Evolutionary conservation across 2,888 invertebrate genomes (phyloP).

Genomic region (Perizoma flavofasciatum): DNA sequence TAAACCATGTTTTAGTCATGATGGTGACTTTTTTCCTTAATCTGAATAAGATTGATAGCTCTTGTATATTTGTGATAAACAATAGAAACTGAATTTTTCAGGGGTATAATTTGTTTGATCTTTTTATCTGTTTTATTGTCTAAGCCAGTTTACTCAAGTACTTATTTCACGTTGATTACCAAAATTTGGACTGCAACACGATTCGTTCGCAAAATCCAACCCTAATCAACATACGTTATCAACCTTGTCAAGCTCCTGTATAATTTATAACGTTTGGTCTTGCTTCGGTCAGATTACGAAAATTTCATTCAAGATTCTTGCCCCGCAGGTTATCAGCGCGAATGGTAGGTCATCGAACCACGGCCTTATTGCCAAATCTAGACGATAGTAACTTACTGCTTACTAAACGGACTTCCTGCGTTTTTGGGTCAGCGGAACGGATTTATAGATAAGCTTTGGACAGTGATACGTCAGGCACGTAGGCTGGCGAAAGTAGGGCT

Average conservation of each 20-base stretch:
- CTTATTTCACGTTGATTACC: too few relatives aligned
- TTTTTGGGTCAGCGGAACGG: slow-evolving; percentile 47
- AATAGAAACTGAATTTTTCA: background rate
- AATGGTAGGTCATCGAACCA: slow-evolving; percentile 35
- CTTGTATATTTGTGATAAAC: slow-evolving; percentile 7
- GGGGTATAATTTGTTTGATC: too few relatives aligned
- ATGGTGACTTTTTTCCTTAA: slow-evolving; percentile 16
- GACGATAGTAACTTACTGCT: slow-evolving; percentile 32
- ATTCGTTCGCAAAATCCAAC: slow-evolving; percentile 14
- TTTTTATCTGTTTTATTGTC: too few relatives aligned
- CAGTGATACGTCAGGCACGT: slow-evolving; percentile 32
- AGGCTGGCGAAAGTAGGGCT: slow-evolving; percentile 26
- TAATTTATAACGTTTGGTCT: slow-evolving; percentile 27
- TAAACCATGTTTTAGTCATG: slow-evolving; percentile 13
- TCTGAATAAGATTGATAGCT: slow-evolving; percentile 23
- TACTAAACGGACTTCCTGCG: slow-evolving; percentile 34
- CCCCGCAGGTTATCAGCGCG: slow-evolving; percentile 33
- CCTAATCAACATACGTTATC: slow-evolving; percentile 25
- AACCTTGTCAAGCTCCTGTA: slow-evolving; percentile 24
- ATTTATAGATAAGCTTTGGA: slow-evolving; percentile 45
- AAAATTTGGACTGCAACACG: too few relatives aligned
- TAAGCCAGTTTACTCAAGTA: too few relatives aligned
- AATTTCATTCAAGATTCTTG: slow-evolving; percentile 38
- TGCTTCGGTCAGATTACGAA: slow-evolving; percentile 33
- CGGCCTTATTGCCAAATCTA: slow-evolving; percentile 55